These are phyloP conservation scores for Macrotis lagotis DNA, from an alignment of 2,113 vertebrate species.

Conservation along the genomic window DNA sequence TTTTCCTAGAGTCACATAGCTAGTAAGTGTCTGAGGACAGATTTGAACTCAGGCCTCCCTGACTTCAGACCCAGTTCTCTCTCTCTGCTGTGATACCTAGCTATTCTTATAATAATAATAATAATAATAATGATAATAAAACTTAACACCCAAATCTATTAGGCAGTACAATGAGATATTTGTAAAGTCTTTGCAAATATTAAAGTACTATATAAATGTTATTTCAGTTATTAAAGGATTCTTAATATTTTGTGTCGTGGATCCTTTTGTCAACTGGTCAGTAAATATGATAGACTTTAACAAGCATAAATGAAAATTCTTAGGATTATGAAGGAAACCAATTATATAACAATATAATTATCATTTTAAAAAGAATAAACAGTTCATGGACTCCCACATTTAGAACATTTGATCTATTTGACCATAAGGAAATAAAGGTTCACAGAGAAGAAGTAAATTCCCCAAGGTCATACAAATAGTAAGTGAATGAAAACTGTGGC, in stretches of 20 bases:
- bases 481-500: too few species aligned
- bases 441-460: too few species aligned
- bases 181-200: not conserved
- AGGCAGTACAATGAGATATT: not conserved
- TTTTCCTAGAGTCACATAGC: not conserved
- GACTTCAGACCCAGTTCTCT: not conserved
- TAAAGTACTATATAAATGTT: not conserved
- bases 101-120: not conserved
- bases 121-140: too few species aligned
- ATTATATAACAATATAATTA: not conserved
- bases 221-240: not conserved
- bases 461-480: too few species aligned
- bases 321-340: not conserved
- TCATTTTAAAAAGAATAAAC: not conserved
- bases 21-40: not conserved
- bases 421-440: too few species aligned
- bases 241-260: not conserved
- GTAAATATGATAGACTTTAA: not conserved
- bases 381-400: too few species aligned
- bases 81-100: not conserved
- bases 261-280: not conserved
- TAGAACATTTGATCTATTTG: too few species aligned
- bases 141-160: not conserved
- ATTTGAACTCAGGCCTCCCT: not conserved
- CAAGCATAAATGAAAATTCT: not conserved